Percentiles rank a stretch among this genome's conserved stretches.
phyloP scores from a whole-genome alignment of 2,113 vertebrate genomes.

The Notothenia rossii region DNA sequence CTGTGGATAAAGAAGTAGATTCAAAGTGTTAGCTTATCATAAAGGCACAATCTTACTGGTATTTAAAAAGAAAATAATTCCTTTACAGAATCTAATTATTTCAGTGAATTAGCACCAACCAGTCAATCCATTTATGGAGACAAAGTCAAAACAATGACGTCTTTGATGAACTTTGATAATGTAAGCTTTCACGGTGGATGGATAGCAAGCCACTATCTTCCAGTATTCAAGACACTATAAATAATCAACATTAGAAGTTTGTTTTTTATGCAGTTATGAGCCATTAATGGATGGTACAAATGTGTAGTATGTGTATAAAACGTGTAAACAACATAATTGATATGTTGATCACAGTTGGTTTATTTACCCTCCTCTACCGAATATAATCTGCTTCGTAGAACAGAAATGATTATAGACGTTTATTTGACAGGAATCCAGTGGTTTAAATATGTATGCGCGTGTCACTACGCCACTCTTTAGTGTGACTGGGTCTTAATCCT shows the following conservation, averaged over 20 bases:
- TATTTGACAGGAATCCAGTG: background rate
- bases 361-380: background rate
- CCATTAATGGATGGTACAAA: background rate
- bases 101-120: too few species aligned
- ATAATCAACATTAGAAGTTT: background rate
- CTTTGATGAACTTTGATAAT: background rate
- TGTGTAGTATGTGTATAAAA: background rate
- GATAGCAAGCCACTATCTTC: background rate
- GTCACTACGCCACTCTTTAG: background rate
- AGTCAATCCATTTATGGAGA: background rate
- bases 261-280: background rate
- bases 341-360: background rate
- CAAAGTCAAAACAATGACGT: background rate
- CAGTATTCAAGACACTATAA: background rate
- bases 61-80: background rate
- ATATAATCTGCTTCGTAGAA: background rate
- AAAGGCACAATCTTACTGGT: background rate
- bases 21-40: background rate
- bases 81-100: background rate
- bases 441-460: background rate
- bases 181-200: background rate
- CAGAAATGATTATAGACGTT: background rate
- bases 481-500: background rate
- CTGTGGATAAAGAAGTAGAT: background rate
- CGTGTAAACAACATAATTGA: background rate